Base-by-base conservation (phyloP, 1,140 invertebrate genomes). In the Danaus plexippus region DNA sequence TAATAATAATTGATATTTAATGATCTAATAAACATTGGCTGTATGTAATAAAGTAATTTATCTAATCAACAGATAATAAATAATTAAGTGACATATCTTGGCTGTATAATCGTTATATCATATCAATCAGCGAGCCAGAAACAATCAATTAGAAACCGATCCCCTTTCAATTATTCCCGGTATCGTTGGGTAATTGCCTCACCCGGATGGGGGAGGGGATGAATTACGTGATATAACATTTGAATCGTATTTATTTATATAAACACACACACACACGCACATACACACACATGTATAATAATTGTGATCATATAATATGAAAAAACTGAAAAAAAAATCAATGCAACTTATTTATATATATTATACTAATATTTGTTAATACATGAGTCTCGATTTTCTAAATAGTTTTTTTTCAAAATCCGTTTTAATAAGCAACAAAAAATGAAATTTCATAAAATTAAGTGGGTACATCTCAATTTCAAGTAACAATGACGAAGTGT, bases 91-190 rank as follows among this genome's bases (percentile, higher is more conserved):
- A 63, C 57, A 58, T 59, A 66, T 43, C 49, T 58, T 57, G 55
- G 57, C 50, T 52, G 61, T 52, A 64, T 82, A 82, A 82, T 82
- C 77, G 72, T 58, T 66, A 68, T 77, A 78, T 82, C 72, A 82
- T 80, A 80, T 78, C 77, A 78, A 62, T 71, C 77, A 69, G 67
- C 69, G 67, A 69, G 59, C 67, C 80, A 77, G 80, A 82, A 80
- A 78, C 78, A 81, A 81, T 83, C 80, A 81, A 83, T 83, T 81
- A 83, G 75, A 71, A 68, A 57, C 41, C 71, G 71, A 77, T 75
- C 78, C 80, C 80, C 76, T 75, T 80, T 83, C 80, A 83, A 83
- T 83, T 80, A 80, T 73, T 66, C 54, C 54, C 65, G 61, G 75
- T 77, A 77, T 75, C 75, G 69, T 71, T 59, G 58, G 63, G 71